phyloP scores from a whole-genome alignment of 1,140 invertebrate genomes.

The Aphaenogaster floridana region DNA sequence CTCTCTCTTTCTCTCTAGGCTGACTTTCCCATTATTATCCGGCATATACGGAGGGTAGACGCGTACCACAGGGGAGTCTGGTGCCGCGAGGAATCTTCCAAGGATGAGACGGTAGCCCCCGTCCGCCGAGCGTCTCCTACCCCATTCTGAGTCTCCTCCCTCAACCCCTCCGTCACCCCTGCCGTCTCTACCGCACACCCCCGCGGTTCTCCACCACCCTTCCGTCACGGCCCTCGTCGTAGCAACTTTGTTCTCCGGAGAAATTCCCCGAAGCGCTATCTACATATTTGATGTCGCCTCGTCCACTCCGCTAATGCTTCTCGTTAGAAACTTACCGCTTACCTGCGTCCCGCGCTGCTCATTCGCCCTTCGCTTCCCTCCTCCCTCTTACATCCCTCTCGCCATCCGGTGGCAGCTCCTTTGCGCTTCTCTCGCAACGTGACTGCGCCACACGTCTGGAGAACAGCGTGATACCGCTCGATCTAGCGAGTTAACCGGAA shows the following conservation, averaged over 20 bases:
- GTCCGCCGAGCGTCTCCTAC: slow-evolving; percentile 22
- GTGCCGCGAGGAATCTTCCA: slow-evolving; percentile 72
- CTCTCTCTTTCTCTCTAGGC: slow-evolving; percentile 15
- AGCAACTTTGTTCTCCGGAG: slow-evolving; percentile 78
- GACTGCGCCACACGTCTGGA: slow-evolving; percentile 21
- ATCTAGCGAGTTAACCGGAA: background rate
- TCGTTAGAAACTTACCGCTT: slow-evolving; percentile 81
- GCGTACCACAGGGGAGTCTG: slow-evolving; percentile 75
- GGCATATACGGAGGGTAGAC: slow-evolving; percentile 66
- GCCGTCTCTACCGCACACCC: slow-evolving; percentile 35
- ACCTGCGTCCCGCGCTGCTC: slow-evolving; percentile 70
- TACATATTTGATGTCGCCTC: slow-evolving; percentile 83
- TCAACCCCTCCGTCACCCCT: background rate
- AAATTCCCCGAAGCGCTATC: slow-evolving; percentile 81
- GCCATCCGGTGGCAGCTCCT: slow-evolving; percentile 26
- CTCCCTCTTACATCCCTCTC: slow-evolving; percentile 8
- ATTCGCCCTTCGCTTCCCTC: slow-evolving; percentile 49
- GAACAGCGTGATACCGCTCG: slow-evolving; percentile 29
- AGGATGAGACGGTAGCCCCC: slow-evolving; percentile 68
- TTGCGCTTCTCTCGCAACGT: slow-evolving; percentile 50
- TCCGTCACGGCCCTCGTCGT: slow-evolving; percentile 69
- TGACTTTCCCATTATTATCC: slow-evolving; percentile 76
- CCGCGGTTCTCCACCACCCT: slow-evolving; percentile 42
- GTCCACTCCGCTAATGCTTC: slow-evolving; percentile 81
- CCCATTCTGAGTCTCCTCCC: slow-evolving; percentile 2